phyloP scores from a whole-genome alignment of 2,888 invertebrate genomes.

The Notodonta ziczac region DNA sequence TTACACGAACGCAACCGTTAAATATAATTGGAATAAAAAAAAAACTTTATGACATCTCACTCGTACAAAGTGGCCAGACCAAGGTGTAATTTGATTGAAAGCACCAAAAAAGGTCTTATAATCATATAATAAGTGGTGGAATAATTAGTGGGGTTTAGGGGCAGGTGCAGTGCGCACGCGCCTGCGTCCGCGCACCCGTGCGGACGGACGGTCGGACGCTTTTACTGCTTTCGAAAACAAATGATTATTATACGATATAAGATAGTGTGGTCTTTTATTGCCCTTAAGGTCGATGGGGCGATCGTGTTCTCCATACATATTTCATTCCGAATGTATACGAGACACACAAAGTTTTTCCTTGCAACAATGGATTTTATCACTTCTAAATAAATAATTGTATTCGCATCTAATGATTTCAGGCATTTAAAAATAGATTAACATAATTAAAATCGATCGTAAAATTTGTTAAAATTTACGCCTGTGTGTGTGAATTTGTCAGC shows the following conservation, averaged over 20 bases:
- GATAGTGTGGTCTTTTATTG: conserved; percentile 30
- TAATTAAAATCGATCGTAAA: too few relatives aligned
- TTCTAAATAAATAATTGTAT: too few relatives aligned
- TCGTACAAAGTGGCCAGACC: conserved; percentile 73
- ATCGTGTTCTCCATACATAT: too few relatives aligned
- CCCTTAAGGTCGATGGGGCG: too few relatives aligned
- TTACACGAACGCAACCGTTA: conserved; percentile 69
- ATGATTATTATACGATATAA: conserved; percentile 49
- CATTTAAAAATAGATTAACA: too few relatives aligned
- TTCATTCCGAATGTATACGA: too few relatives aligned
- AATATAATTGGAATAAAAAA: conserved; percentile 58
- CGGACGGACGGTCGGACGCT: conserved; percentile 36
- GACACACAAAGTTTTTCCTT: too few relatives aligned
- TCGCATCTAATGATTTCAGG: too few relatives aligned
- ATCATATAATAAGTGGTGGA: conserved; percentile 83
- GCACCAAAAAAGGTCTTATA: conserved; percentile 83
- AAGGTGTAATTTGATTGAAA: conserved; percentile 85
- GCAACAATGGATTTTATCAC: too few relatives aligned
- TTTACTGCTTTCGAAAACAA: conserved; percentile 51
- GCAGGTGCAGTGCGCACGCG: conserved; percentile 67
- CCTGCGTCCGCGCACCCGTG: conserved; percentile 62
- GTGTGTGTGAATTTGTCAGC: too few relatives aligned
- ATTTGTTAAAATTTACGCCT: too few relatives aligned
- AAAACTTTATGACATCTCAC: conserved; percentile 83
- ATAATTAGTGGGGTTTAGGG: conserved; percentile 79